These are phyloP conservation scores for Pangasianodon hypophthalmus DNA, from an alignment of 2,113 vertebrate species.

Conservation along the genomic window DNA sequence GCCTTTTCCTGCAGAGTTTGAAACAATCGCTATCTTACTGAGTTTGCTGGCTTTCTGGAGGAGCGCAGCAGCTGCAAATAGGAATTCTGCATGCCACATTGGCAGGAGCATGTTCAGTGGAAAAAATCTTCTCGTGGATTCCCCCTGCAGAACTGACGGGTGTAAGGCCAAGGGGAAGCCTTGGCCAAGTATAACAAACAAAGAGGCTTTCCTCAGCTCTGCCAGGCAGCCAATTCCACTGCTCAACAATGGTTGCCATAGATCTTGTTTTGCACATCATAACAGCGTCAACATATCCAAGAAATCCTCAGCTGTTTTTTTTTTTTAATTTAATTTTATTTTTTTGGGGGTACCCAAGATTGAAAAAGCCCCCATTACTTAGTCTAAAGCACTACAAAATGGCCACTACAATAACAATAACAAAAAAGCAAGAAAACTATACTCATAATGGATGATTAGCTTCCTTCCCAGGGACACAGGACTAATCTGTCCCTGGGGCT, in stretches of 20 bases:
- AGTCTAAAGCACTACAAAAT: not conserved
- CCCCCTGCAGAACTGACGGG: slow-evolving; percentile 78
- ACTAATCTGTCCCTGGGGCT: not conserved
- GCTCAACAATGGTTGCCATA: slow-evolving; percentile 91
- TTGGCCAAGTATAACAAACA: slow-evolving; percentile 88
- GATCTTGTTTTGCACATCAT: slow-evolving; percentile 87
- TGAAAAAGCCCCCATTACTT: slow-evolving; percentile 63
- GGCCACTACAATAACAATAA: not conserved
- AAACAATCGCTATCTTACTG: slow-evolving; percentile 77
- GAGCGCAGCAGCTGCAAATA: slow-evolving; percentile 76
- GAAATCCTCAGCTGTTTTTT: slow-evolving; percentile 63
- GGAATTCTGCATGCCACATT: slow-evolving; percentile 76
- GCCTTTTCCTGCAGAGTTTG: slow-evolving; percentile 68
- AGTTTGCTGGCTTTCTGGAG: slow-evolving; percentile 78
- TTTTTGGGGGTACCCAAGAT: slow-evolving; percentile 24
- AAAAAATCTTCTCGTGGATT: slow-evolving; percentile 80
- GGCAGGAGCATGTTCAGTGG: slow-evolving; percentile 74
- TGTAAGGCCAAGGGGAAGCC: slow-evolving; percentile 71
- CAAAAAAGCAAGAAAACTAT: not conserved
- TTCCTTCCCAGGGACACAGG: not conserved
- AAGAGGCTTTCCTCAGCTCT: slow-evolving; percentile 85
- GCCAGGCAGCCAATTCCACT: slow-evolving; percentile 77
- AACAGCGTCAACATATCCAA: slow-evolving; percentile 79
- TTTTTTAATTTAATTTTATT: no score
- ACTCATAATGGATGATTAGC: not conserved